Base-by-base conservation (phyloP, 2,113 vertebrate genomes). In the Steatornis caripensis region DNA sequence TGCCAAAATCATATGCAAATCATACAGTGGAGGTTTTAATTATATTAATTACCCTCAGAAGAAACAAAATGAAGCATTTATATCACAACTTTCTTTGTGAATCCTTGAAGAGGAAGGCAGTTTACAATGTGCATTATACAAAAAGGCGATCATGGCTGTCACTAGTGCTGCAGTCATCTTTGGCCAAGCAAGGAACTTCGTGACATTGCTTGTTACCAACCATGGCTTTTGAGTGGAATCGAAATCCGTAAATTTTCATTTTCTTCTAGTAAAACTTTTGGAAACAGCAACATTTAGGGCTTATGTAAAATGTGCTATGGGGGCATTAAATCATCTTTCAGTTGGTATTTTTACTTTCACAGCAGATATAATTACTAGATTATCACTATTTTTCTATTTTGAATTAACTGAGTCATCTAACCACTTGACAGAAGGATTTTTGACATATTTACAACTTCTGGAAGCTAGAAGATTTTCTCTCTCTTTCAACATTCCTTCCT, bases 341-440 rank as follows among this genome's bases (percentile, higher is more conserved):
- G 29, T 14, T 76, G 15, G 2, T 61, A 65, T 43, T 89, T 95
- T 91, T 82, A 45, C 26, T 83, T 45, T 69, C 12, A 41, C 4
- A 24, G 6, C 37, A 84, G 19, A 39, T 66, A 62, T 27, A 74
- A 81, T 51, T 9, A 12, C 37, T 37, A 81, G 19, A 55, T 53
- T 36, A 66, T 51, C 22, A 21, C 10, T 77, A 4, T 46, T 87
- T 90, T 81, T 5, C 29, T 84, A 37, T 84, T 90, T 84, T 84
- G n/a, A 90, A 89, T 88, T 55, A 93, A 57, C 12, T 77, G 32
- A 89, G 32, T 80, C 64, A 60, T 86, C 51, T 58, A 86, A 62
- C n/a, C 54, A 62, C 41, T 77, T 74, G 58, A 36, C n/a, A 79
- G 57, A 89, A 76, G 58, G 11, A 48, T 43, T 72, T 90, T 66